Conservation (phyloP, 2,888 invertebrate species). For the Andricus quercusramuli region DNA sequence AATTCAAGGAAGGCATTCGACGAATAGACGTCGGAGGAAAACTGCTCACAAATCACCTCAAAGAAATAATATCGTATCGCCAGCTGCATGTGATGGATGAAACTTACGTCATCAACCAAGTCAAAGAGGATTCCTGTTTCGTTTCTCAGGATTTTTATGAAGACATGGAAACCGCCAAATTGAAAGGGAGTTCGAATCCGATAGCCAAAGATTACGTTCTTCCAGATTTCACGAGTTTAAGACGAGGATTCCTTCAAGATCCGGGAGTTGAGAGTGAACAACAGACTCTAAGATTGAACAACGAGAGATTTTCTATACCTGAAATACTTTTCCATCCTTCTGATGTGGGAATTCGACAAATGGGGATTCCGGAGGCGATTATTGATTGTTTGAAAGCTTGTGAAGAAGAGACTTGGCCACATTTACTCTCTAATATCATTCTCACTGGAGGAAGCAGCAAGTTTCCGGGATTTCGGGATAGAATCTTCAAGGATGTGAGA, state of each 20-base stretch:
- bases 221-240: slow-evolving; percentile 95
- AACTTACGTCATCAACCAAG: slow-evolving; percentile 98
- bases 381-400: slow-evolving; percentile 88
- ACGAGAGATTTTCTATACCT: slow-evolving; percentile 96
- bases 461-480: slow-evolving; percentile 91
- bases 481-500: slow-evolving; percentile 89
- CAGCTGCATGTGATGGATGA: slow-evolving; percentile 99
- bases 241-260: slow-evolving; percentile 86
- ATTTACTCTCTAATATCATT: slow-evolving; percentile 90
- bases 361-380: slow-evolving; percentile 95
- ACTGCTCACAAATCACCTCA: slow-evolving; percentile 96
- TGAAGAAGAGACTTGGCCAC: slow-evolving; percentile 87
- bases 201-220: slow-evolving; percentile 95
- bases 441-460: slow-evolving; percentile 89
- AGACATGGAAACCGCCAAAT: slow-evolving; percentile 86
- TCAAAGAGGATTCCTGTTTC: slow-evolving; percentile 98
- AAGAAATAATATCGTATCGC: slow-evolving; percentile 97
- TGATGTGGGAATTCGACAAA: slow-evolving; percentile 93
- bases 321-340: slow-evolving; percentile 97
- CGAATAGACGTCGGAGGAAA: slow-evolving; percentile 98
- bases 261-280: slow-evolving; percentile 80
- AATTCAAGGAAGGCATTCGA: slow-evolving; percentile 85
- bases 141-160: slow-evolving; percentile 90
- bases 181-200: slow-evolving; percentile 82
- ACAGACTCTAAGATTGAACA: slow-evolving; percentile 92